phyloP scores from a whole-genome alignment of 2,113 vertebrate species.

The Cacatua alba region DNA sequence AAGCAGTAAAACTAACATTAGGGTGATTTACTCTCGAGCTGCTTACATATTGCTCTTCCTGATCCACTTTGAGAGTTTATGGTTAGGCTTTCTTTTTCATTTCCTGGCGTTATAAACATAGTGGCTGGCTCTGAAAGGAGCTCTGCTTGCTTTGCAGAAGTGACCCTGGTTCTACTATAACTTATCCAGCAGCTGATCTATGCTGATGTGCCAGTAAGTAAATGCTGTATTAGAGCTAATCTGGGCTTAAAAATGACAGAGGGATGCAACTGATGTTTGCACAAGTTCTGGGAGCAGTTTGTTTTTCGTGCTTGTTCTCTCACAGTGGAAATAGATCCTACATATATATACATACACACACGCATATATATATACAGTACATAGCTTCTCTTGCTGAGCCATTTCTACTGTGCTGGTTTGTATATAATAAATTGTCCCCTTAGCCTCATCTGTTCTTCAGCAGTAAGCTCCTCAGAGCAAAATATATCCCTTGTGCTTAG shows the following conservation, averaged over 20 bases:
- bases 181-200: slow-evolving; percentile 23
- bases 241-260: neutral
- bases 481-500: neutral
- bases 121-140: slow-evolving; percentile 12
- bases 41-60: slow-evolving; percentile 63
- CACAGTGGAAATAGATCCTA: neutral
- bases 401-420: neutral
- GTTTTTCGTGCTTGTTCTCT: neutral
- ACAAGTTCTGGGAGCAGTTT: neutral
- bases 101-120: slow-evolving; percentile 57
- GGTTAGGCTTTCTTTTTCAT: slow-evolving; percentile 43
- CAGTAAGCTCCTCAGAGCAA: neutral
- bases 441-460: neutral
- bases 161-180: neutral
- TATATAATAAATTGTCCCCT: neutral
- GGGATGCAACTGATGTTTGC: neutral
- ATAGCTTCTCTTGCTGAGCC: neutral
- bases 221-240: slow-evolving; percentile 1
- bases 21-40: slow-evolving; percentile 51
- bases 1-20: slow-evolving; percentile 53
- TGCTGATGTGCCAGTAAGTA: slow-evolving; percentile 4
- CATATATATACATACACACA: fast-evolving
- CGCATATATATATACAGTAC: neutral
- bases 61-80: slow-evolving; percentile 52
- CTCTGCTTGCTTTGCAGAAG: neutral